Conservation (phyloP, 2,888 invertebrate species). For the Eueremaeus valkanovi region DNA sequence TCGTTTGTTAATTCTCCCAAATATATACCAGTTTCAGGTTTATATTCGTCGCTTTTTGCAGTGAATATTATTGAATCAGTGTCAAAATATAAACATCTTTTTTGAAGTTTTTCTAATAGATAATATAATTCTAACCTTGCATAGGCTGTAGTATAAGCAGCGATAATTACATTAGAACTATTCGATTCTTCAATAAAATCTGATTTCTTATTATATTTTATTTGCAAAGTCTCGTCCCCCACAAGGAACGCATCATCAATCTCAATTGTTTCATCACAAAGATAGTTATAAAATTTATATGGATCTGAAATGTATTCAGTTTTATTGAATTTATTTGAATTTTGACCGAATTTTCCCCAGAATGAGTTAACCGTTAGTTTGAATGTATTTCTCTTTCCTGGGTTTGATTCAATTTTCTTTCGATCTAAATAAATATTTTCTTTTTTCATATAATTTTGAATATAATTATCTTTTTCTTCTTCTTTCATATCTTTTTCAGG, state of each 20-base stretch:
- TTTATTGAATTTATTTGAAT: constrained; percentile 6
- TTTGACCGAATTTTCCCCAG: constrained; percentile 47
- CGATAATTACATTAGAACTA: constrained; percentile 50
- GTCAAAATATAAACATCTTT: constrained; percentile 51
- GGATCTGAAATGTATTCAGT: constrained; percentile 36
- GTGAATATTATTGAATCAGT: constrained; percentile 52
- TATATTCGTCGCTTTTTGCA: constrained; percentile 30
- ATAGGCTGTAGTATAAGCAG: constrained; percentile 51
- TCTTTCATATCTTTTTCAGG: constrained; percentile 45
- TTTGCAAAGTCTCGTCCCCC: not conserved
- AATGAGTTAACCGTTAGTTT: constrained; percentile 46
- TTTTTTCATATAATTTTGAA: constrained; percentile 42
- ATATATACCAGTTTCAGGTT: constrained; percentile 49
- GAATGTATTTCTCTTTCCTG: constrained; percentile 44
- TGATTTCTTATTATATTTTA: constrained; percentile 9
- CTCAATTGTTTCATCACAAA: constrained; percentile 17
- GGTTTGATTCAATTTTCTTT: constrained; percentile 45
- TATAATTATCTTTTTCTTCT: constrained; percentile 45
- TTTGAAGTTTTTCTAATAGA: constrained; percentile 49
- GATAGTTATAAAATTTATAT: constrained; percentile 36
- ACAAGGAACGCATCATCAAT: not conserved
- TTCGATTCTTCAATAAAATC: not conserved
- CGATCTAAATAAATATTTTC: constrained; percentile 47
- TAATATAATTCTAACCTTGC: constrained; percentile 50
- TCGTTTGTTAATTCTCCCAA: constrained; percentile 52